These are phyloP conservation scores for Leptura quadrifasciata DNA, from an alignment of 2,888 invertebrate species.

Conservation along the genomic window DNA sequence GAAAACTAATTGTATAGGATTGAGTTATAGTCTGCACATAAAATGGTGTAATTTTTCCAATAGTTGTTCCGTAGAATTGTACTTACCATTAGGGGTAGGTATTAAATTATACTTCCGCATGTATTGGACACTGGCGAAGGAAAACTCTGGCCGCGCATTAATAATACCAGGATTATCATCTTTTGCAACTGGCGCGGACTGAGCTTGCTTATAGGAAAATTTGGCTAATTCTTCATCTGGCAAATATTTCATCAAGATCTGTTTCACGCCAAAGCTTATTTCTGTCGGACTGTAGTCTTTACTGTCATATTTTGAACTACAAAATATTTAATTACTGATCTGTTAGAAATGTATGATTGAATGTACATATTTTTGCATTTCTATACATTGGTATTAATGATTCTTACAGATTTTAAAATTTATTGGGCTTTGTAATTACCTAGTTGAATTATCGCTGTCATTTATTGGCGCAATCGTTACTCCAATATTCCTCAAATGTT, in stretches of 20 bases:
- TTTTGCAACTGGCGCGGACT: slow-evolving; percentile 42
- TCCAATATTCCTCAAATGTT: slow-evolving; percentile 70
- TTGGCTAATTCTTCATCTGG: slow-evolving; percentile 74
- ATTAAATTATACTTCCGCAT: slow-evolving; percentile 81
- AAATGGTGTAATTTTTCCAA: too few relatives aligned
- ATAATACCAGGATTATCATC: slow-evolving; percentile 54
- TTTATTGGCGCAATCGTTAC: slow-evolving; percentile 64
- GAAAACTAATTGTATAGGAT: too few relatives aligned
- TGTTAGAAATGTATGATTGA: too few relatives aligned
- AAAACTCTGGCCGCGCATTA: slow-evolving; percentile 77
- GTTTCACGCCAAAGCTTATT: slow-evolving; percentile 76
- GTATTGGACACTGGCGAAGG: slow-evolving; percentile 83
- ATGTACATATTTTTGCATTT: too few relatives aligned
- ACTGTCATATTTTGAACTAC: slow-evolving; percentile 47
- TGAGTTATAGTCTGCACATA: too few relatives aligned
- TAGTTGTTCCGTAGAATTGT: not conserved
- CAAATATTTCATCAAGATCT: slow-evolving; percentile 77
- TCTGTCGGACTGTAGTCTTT: slow-evolving; percentile 68
- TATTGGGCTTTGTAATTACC: slow-evolving; percentile 12
- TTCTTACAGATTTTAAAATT: too few relatives aligned
- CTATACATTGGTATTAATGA: too few relatives aligned
- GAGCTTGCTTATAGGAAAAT: slow-evolving; percentile 51
- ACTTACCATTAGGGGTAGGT: slow-evolving; percentile 50
- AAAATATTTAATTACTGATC: not conserved
- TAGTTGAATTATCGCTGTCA: slow-evolving; percentile 46